These are phyloP conservation scores for Myotis pilosus DNA, from an alignment of 2,797 vertebrate genomes.

Conservation along the genomic window DNA sequence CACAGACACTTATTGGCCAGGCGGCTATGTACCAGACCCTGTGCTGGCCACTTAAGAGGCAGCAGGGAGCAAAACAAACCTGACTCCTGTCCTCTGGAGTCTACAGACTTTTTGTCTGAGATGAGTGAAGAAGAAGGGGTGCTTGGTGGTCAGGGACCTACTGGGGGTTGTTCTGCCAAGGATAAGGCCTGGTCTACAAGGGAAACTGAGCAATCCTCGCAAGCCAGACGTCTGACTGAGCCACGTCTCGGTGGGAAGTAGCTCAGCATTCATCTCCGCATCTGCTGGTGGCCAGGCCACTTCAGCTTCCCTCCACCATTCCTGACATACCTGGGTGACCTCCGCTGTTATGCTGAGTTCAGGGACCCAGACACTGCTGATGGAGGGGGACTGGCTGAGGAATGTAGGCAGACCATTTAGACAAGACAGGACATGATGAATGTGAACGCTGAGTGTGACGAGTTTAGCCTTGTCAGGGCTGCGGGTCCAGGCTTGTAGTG, in stretches of 20 bases:
- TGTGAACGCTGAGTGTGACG: neutral
- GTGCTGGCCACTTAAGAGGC: neutral
- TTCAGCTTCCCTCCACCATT: neutral
- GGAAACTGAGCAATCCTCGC: neutral
- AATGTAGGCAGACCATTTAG: neutral
- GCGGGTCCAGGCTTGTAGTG: neutral
- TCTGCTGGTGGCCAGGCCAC: neutral
- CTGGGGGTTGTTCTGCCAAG: neutral
- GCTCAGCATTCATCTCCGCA: neutral
- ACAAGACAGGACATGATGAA: neutral
- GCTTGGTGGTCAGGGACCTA: neutral
- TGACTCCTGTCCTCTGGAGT: neutral
- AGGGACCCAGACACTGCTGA: neutral
- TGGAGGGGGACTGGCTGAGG: neutral
- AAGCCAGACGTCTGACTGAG: neutral
- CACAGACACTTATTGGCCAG: neutral
- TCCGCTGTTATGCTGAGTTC: neutral
- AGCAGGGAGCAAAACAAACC: neutral
- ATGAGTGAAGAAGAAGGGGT: neutral
- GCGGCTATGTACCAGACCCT: neutral
- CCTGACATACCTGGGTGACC: neutral
- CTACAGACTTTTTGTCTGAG: neutral
- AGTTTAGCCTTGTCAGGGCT: neutral
- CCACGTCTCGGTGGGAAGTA: neutral
- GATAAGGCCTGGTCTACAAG: neutral